Evolutionary conservation across 2,113 vertebrate genomes (phyloP), one percentile per base, ranked within the genome.

Genomic region (Tiliqua scincoides): DNA sequence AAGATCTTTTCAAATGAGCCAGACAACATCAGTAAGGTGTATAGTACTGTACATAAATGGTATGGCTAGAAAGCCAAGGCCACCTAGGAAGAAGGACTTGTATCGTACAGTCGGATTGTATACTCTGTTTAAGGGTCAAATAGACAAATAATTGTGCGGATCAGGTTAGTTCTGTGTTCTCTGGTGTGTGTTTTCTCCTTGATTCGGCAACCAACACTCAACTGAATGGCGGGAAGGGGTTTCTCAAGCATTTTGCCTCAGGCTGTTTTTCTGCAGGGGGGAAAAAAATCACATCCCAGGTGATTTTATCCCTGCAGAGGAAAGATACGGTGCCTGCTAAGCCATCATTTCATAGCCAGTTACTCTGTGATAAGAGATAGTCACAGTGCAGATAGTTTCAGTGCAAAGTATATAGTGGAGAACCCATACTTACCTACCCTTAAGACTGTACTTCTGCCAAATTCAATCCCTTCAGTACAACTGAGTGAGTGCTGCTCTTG

Each of bases 11-110:
- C 6, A 15, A 73, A 73, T 32, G 21, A n/a, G 8, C 23, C 6
- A 0, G 25, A 25, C 5, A 3, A n/a, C 32, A 76, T 62, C 6
- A n/a, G 1, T 48, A 18, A n/a, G 11, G 0, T 40, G 4, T 25
- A 32, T 23, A 62, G 37, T 23, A 9, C 11, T 0, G 0, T 63
- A 61, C 35, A 18, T 18, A 73, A 30, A 8, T 20, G 35, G 61
- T 8, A 1, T 1, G 18, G 12, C 0, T 0, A 20, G 68, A 74
- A 59, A 23, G 71, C 7, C 1, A 87, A 84, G 35, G 3, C n/a
- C 3, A 35, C 35, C 40, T 71, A 32, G 35, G 23, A 59, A 79
- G 85, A 30, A 61, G 12, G 35, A 35, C 82, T 40, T 57, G 18
- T 48, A 37, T 23, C 30, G 15, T 4, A 17, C 40, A 23, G 35